Evolutionary conservation across 2,888 invertebrate species (phyloP), one percentile per base, ranked within the genome.

Genomic region (Heliconius sara): DNA sequence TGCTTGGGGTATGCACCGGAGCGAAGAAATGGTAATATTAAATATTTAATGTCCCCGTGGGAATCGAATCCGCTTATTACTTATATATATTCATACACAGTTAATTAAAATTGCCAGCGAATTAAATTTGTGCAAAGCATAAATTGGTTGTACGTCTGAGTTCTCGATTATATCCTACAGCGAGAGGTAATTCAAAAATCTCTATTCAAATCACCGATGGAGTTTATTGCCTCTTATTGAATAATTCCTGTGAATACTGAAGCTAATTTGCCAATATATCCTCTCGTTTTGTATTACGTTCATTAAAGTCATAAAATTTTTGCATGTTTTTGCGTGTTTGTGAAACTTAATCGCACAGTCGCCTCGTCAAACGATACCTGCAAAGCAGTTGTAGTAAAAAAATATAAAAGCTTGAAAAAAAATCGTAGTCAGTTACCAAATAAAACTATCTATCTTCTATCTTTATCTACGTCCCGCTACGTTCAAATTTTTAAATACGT

Each of bases 171-270:
- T 68, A 68, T 43, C 68, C 6, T 43, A 68, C n/a, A 68, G 68
- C 39, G 68, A 68, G 39, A n/a, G 25, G 13, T 43, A 25, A 68
- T 68, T 68, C 16, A n/a, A 25, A 43, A 43, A 43, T 68, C 22
- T 68, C 34, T 39, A 68, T 68, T 68, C 68, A 68, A 68, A 68
- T 43, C 43, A 43, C 39, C 39, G 68, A 68, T 68, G 13, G 13
- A 68, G 68, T 25, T 68, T 68, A 68, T 68, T 68, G 68, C 68
- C 39, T 68, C 16, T 68, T 68, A 68, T 25, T 13, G 0, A 68
- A 68, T 68, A 39, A 68, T 39, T 25, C n/a, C 43, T 39, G 68
- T n/a, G n/a, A 68, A 43, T 39, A 43, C n/a, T 68, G 13, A 43
- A n/a, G n/a, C 27, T 27, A 65, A 65, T 65, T 65, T 25, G 13